Base-by-base conservation (phyloP, 2,797 vertebrate species). In the Antrozous pallidus region DNA sequence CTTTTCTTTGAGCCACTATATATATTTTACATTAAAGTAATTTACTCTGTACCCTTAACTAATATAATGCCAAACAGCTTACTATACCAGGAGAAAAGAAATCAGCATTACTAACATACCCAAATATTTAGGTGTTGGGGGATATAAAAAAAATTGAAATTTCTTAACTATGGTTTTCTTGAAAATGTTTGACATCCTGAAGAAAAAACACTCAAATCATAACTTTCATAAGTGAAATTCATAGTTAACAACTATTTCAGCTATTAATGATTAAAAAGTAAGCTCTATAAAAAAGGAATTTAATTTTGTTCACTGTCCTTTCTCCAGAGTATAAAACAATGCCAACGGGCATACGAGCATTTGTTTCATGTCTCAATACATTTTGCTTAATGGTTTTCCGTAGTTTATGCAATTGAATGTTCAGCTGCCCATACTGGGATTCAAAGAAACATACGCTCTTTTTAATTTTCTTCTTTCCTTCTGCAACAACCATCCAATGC, bases 401-500 rank as follows among this genome's bases (percentile, higher is more conserved):
- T 28, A 54, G 63, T 63, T 63, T 36, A 2, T 5, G 10, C 51
- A 75, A 73, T n/a, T 42, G 54, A 18, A 74, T 58, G 31, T 18
- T 38, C 28, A 75, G 38, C 36, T 33, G 58, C 6, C 14, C 4
- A 42, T 20, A 12, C 1, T 40, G 9, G 33, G 70, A 94, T 82
- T 88, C 65, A 45, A 94, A 92, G 47, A 54, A 67, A 97, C 98
- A 96, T 98, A 98, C 98, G 0, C 98, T 99, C 96, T 98, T 99
- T 97, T 98, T 98, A 1, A 98, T 97, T 54, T 99, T 99, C 85
- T 99, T 99, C 98, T 97, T 99, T 54, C 99, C 99, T 51, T 99
- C 98, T 0, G 99, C 99, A 24, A 98, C 96, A 6, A 99, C 98
- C 98, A 99, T 99, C 99, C 99, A 99, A 96, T 99, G 99, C 22